Evolutionary conservation across 2,797 vertebrate species (phyloP).

Genomic region (Chelidonichthys spinosus): DNA sequence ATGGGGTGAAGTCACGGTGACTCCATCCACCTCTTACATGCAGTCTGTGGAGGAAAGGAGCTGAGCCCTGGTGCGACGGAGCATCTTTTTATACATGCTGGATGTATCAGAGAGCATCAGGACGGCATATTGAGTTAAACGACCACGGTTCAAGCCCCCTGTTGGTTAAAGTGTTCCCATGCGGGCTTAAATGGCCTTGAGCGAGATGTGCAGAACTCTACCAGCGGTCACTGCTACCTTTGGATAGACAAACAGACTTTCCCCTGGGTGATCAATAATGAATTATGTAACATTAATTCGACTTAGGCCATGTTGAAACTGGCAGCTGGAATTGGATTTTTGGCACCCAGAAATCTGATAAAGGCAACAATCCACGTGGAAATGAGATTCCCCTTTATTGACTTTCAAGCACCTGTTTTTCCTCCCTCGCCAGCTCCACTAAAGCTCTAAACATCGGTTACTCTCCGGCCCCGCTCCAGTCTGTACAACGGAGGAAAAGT

Average conservation of each 20-base stretch:
- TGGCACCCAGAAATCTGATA: constrained; percentile 16
- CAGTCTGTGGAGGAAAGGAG: not conserved
- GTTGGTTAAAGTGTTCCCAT: not conserved
- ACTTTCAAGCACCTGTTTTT: constrained; percentile 22
- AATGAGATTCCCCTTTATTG: constrained; percentile 14
- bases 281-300: constrained; percentile 21
- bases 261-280: constrained; percentile 13
- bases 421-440: not conserved
- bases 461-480: constrained; percentile 4
- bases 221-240: constrained; percentile 5
- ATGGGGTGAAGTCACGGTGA: not conserved
- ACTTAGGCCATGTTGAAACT: constrained; percentile 12
- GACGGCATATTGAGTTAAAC: constrained; percentile 3
- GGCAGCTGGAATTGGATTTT: constrained; percentile 2
- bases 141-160: not conserved
- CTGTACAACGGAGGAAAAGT: constrained; percentile 19
- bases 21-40: not conserved
- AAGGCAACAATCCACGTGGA: constrained; percentile 22
- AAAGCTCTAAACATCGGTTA: not conserved
- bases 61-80: not conserved
- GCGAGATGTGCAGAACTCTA: not conserved
- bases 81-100: constrained; percentile 1
- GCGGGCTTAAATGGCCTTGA: constrained; percentile 11
- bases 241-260: constrained; percentile 9
- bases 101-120: constrained; percentile 9